Base-by-base conservation (phyloP, 1,140 invertebrate genomes). In the Luehdorfia chinensis region DNA sequence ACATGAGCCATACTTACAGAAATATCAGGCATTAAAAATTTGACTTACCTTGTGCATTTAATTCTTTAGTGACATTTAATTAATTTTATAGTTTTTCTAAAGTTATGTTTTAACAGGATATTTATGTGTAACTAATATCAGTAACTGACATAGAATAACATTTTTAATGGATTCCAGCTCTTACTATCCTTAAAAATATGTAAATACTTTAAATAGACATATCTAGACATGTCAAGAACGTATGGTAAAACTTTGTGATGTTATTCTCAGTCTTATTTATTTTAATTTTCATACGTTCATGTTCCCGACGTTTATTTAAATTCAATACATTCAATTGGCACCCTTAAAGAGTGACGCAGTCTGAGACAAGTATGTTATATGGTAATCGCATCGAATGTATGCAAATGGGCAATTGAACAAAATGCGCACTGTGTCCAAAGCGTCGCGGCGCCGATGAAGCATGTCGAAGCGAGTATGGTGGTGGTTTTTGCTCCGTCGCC, bases 401-500 rank as follows among this genome's bases (percentile, higher is more conserved):
- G 39, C 39, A 28, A 43, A 43, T 43, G 25, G 39, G 8, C 25
- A 43, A 43, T 30, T 43, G 39, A 28, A 30, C 23, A 23, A 7
- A 43, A 41, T 41, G 21, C 37, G 39, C 13, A 9, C 6, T 9
- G 9, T 9, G n/a, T 30, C 8, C 25, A 3, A 27, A 27, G 21
- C 25, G 50, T 33, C 51, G 55, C 47, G 32, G 48, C 41, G 50
- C 39, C 54, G 52, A 59, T 81, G 59, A 60, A 67, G 66, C 61
- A 54, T 70, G 55, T 71, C 65, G 59, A 69, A 67, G 57, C 59
- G 50, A 67, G 37, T 48, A 34, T 53, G 43, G 56, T 66, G 65
- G 60, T 66, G 48, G 66, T 79, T 77, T 73, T 76, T 78, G 63
- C 61, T 34, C 32, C 21, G 48, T 41, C 59, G 47, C 48, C 44